Evolutionary conservation across 2,113 vertebrate genomes (phyloP), one percentile per base, ranked within the genome.

Genomic region (Periophthalmodon schlosseri): DNA sequence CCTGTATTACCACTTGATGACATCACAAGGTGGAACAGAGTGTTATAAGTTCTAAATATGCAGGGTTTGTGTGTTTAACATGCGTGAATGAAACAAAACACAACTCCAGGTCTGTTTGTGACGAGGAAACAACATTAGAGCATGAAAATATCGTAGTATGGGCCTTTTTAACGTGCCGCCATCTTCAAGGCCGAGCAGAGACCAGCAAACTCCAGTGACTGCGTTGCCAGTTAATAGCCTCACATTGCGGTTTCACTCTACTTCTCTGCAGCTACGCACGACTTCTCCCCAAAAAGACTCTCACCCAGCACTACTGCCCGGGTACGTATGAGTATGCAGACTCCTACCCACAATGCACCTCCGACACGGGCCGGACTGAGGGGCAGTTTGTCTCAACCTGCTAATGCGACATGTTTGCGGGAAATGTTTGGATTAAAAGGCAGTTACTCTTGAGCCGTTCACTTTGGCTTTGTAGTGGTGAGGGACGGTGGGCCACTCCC

Each of bases 351-450:
- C 81, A 89, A 91, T 87, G 84, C 79, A 80, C 83, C 80, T 78
- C 75, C 74, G 74, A 72, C 78, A 49, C 74, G 79, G 80, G 83
- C 84, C 81, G 72, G 70, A 69, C 77, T 28, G 39, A 70, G 76
- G 60, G 20, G 6, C 69, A 78, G 70, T 92, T 73, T 88, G 91
- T 83, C 85, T 84, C 81, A 74, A 89, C 91, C 84, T 93, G 92
- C 86, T 86, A 76, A 87, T 83, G 71, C 34, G 73, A 87, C 74
- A 74, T 88, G 82, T 86, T 84, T 79, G 87, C 86, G 77, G 82
- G 86, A 88, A 90, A 92, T 93, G 91, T 93, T 94, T 91, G 93
- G 89, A 93, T 92, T 89, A 85, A 91, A 88, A 88, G 84, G 76
- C 75, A 24, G 90, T 92, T 91, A 92, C 91, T 93, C 86, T 92